Evolutionary conservation across 92 coral and sea anemone species (phyloP).

Genomic region (Phenganax subtilis): DNA sequence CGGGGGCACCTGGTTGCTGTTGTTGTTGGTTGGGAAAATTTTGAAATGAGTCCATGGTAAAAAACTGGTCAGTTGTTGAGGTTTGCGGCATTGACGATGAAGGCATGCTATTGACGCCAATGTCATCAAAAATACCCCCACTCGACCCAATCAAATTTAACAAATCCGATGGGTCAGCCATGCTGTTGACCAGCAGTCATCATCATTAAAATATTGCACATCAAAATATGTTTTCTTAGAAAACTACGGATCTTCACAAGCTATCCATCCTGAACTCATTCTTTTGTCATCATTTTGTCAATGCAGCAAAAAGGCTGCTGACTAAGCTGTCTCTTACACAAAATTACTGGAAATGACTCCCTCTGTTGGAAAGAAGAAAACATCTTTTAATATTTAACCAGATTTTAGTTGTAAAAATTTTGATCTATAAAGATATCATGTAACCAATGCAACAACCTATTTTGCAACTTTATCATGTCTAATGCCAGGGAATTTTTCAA

Average conservation of each 20-base stretch:
- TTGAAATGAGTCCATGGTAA: conserved; percentile 34
- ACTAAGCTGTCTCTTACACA: neutral
- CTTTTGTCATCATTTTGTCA: neutral
- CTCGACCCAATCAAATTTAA: conserved; percentile 32
- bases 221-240: conserved; percentile 2
- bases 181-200: conserved; percentile 26
- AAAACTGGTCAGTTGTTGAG: conserved; percentile 28
- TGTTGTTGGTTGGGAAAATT: conserved; percentile 25
- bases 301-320: neutral
- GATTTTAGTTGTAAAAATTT: too few species aligned
- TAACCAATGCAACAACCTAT: too few species aligned
- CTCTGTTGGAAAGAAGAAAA: conserved; percentile 3
- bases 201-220: conserved; percentile 1
- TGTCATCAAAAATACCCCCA: conserved; percentile 34
- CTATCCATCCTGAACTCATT: conserved; percentile 9
- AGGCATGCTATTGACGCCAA: conserved; percentile 37
- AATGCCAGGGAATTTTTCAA: too few species aligned
- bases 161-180: conserved; percentile 43
- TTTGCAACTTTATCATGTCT: too few species aligned
- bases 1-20: conserved; percentile 11
- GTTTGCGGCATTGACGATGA: conserved; percentile 32
- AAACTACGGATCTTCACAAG: neutral
- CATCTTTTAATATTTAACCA: neutral
- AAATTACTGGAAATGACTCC: neutral
- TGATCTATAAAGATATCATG: too few species aligned